Evolutionary conservation across 2,797 vertebrate genomes (phyloP), one percentile per base, ranked within the genome.

Genomic region (Avahi laniger): DNA sequence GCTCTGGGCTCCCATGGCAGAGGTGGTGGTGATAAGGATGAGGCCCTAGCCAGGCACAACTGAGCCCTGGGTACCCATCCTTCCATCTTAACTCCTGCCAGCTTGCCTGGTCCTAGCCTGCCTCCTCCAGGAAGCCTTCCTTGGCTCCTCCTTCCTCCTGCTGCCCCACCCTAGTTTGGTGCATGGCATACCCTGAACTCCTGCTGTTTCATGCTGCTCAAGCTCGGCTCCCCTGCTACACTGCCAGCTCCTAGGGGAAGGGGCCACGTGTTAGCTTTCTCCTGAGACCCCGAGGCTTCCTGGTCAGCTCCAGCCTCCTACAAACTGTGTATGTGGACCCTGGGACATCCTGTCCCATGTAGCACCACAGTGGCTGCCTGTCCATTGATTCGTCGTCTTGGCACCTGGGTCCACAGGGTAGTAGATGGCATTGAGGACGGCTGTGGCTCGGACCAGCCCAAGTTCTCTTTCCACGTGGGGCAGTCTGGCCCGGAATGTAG

Each of bases 341-440:
- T 61, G 54, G 65, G 65, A 6, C n/a, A 3, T 30, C 41, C 35
- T n/a, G 17, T 82, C 54, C 59, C 13, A 0, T 54, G 9, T n/a
- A 46, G 61, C 30, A 24, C 50, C 1, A 18, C 10, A 9, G 78
- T 59, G 78, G 65, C 30, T 70, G 33, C 46, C 73, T 43, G 7
- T 67, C 6, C 3, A 33, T 30, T 94, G 41, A 95, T 73, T 63
- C 84, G 65, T 43, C 84, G 26, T 81, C 35, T 78, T 81, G 91
- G 46, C 24, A 0, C 50, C 54, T 46, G 95, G 70, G 33, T 83
- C 79, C 70, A 33, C 93, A 98, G 98, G 96, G 97, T 98, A 5
- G 98, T 98, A 61, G 98, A 98, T 89, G 98, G 98, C 78, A 98
- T 98, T 57, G 98, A 98, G 95, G 98, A 98, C 0, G 97, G 97